Base-by-base conservation (phyloP, 2,113 vertebrate species). In the Podarcis raffonei region DNA sequence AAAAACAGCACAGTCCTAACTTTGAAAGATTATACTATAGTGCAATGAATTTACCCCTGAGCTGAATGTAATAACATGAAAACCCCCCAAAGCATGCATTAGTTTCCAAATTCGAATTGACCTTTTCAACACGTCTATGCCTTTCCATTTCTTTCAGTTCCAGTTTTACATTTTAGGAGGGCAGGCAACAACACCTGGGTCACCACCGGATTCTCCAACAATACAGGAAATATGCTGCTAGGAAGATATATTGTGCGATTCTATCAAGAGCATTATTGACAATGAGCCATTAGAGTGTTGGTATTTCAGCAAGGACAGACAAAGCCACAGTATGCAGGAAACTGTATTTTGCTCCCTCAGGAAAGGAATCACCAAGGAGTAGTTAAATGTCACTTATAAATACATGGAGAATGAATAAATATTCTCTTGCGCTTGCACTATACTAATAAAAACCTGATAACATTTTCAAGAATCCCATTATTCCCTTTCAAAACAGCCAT, bases 41-140 rank as follows among this genome's bases (percentile, higher is more conserved):
- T 27, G 92, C 89, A 89, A 92, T 85, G 9, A 95, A 93, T 95
- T 95, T 94, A 94, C 91, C 85, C 93, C 77, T 91, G 87, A 95
- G 90, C 75, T 93, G 93, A 95, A 87, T 0, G 4, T 81, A 92
- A 89, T 85, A 90, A 74, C 65, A 86, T 16, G 53, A 87, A 90
- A 84, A 79, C 93, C 11, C 39, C 88, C 35, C 22, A 95, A 94
- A 90, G n/a, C 87, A 88, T 90, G 75, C 11, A 93, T 86, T 37
- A 86, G 39, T 87, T 92, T 80, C 53, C 35, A 91, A n/a, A 92
- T 90, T 89, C 15, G 42, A 53, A 66, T 82, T 89, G 86, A 82
- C 80, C 37, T 94, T 94, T 91, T 78, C 81, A 93, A 62, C 16
- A 66, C 65, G 86, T 76, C 84, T 68, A 20, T 0, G 20, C 11